Conservation (phyloP, 2,113 vertebrate species). For the Scomber scombrus region DNA sequence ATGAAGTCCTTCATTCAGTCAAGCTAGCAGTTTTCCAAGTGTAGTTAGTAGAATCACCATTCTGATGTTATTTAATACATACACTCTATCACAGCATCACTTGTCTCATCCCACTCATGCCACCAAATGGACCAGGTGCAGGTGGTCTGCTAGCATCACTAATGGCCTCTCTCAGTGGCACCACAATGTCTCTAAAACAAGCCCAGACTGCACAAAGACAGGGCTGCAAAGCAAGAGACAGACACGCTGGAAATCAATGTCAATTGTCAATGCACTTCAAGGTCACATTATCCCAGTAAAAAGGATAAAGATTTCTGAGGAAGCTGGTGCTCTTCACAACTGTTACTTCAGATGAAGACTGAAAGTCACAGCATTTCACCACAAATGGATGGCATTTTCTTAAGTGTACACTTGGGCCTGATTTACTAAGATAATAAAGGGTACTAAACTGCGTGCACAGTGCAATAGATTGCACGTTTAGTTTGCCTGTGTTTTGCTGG, state of each 20-base stretch:
- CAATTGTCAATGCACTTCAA: constrained; percentile 79
- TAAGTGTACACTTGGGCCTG: no score
- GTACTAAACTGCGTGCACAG: no score
- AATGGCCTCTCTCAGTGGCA: constrained; percentile 65
- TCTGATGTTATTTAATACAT: background rate
- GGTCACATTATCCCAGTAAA: constrained; percentile 70
- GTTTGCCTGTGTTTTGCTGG: no score
- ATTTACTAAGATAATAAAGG: no score
- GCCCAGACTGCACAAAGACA: constrained; percentile 60
- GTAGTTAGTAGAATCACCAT: background rate
- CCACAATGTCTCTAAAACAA: constrained; percentile 73
- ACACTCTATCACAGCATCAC: background rate
- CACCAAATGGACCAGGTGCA: constrained; percentile 16
- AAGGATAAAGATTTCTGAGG: constrained; percentile 57
- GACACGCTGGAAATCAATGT: constrained; percentile 81
- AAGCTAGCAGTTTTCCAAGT: background rate
- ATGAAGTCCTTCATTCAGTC: background rate
- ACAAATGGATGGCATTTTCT: background rate
- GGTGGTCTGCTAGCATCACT: constrained; percentile 19
- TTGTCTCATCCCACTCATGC: constrained; percentile 21
- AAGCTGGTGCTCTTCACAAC: constrained; percentile 39
- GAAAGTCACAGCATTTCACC: background rate
- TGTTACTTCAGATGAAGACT: constrained; percentile 18
- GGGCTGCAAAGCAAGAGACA: constrained; percentile 60
- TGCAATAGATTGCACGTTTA: no score